phyloP scores from a whole-genome alignment of 1,140 invertebrate genomes.

The Hetaerina americana region DNA sequence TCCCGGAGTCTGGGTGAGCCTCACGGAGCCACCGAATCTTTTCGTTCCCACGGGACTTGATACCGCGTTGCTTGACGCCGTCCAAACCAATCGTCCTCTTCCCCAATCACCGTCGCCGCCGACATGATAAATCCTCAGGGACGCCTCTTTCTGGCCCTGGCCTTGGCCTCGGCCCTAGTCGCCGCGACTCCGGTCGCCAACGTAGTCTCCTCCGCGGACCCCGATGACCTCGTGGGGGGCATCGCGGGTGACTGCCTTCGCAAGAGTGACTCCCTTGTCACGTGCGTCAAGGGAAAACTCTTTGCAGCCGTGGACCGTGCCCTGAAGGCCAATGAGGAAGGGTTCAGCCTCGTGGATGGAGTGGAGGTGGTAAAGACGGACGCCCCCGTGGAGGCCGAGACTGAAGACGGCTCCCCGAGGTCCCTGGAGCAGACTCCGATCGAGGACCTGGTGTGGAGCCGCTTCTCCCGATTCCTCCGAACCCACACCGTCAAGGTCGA shows the following conservation, averaged over 20 bases:
- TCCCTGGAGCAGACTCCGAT: conserved; percentile 19
- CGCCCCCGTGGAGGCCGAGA: background rate
- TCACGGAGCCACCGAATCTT: background rate
- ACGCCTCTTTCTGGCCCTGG: background rate
- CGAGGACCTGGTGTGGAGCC: conserved; percentile 48
- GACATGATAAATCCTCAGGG: too few relatives aligned
- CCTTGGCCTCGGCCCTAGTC: background rate
- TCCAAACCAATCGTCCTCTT: too few relatives aligned
- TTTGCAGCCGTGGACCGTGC: background rate
- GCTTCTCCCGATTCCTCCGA: conserved; percentile 57
- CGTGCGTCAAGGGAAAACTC: background rate
- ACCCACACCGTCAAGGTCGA: conserved; percentile 71
- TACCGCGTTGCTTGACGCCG: too few relatives aligned
- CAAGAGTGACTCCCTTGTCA: background rate
- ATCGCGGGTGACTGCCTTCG: background rate
- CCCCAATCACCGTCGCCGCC: too few relatives aligned
- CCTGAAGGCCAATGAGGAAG: background rate
- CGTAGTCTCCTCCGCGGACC: background rate
- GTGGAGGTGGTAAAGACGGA: background rate
- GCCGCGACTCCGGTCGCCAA: background rate
- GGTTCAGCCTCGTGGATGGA: background rate
- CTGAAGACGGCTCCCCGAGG: background rate
- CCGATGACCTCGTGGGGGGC: background rate
- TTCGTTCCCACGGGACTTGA: background rate
- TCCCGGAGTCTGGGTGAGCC: background rate